These are phyloP conservation scores for Phymastichus coffea DNA, from an alignment of 1,140 invertebrate genomes.

Conservation along the genomic window DNA sequence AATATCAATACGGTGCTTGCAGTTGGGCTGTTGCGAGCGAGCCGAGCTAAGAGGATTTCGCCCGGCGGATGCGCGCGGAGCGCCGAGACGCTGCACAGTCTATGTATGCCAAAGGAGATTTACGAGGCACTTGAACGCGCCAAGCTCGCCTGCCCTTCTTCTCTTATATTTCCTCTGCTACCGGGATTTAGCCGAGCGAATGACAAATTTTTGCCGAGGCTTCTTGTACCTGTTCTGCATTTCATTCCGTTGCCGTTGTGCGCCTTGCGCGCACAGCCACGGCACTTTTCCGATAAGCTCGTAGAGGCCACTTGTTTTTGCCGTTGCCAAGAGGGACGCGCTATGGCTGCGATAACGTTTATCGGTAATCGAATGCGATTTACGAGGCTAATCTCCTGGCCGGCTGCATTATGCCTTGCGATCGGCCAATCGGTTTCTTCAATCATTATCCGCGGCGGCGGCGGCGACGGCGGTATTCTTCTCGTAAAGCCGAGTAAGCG, in stretches of 20 bases:
- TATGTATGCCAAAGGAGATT: slow-evolving; percentile 15
- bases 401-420: too few species aligned
- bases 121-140: slow-evolving; percentile 19
- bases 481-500: too few species aligned
- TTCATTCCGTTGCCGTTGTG: not conserved
- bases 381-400: not conserved
- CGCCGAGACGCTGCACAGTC: too few species aligned
- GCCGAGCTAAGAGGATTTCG: not conserved
- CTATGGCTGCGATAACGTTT: not conserved
- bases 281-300: slow-evolving; percentile 15
- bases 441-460: too few species aligned
- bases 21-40: not conserved
- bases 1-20: slow-evolving; percentile 21
- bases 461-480: too few species aligned
- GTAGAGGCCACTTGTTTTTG: not conserved
- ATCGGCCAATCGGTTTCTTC: too few species aligned
- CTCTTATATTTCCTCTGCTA: too few species aligned
- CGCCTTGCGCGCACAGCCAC: too few species aligned
- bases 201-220: slow-evolving; percentile 2
- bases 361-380: slow-evolving; percentile 11
- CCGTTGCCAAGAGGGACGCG: not conserved
- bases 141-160: not conserved
- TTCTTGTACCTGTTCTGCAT: not conserved
- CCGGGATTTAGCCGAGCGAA: slow-evolving; percentile 6
- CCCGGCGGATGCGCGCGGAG: too few species aligned